Conservation (phyloP, 2,888 invertebrate species). For the Caenorhabditis macrosperma region DNA sequence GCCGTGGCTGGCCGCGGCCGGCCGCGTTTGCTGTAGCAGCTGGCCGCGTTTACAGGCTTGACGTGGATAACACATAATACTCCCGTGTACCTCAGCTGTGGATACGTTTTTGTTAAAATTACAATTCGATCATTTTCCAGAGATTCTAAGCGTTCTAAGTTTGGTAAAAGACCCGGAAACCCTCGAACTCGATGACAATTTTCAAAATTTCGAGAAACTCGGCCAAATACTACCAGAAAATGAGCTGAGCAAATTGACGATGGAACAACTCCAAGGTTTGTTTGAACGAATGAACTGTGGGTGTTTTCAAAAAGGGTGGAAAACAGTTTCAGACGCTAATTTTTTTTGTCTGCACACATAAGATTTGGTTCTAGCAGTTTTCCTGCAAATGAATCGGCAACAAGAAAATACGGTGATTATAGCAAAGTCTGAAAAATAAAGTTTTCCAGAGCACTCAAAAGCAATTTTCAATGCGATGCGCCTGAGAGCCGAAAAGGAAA, state of each 20-base stretch:
- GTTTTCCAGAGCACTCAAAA: conserved; percentile 38
- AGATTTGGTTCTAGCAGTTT: too few relatives aligned
- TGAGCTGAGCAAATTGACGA: not conserved
- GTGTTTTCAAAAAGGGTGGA: not conserved
- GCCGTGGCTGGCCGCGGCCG: too few relatives aligned
- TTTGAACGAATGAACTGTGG: not conserved
- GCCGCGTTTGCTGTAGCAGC: too few relatives aligned
- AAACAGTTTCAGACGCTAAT: not conserved
- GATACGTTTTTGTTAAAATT: not conserved
- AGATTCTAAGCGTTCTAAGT: conserved; percentile 12
- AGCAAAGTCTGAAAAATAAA: too few relatives aligned
- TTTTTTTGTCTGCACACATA: too few relatives aligned
- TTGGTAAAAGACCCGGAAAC: not conserved
- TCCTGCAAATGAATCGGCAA: too few relatives aligned
- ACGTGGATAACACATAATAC: too few relatives aligned
- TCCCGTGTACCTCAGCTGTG: too few relatives aligned
- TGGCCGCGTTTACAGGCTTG: too few relatives aligned
- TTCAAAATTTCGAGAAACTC: conserved; percentile 17
- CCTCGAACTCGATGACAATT: not conserved
- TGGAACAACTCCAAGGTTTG: conserved; percentile 18
- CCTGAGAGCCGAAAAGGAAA: not conserved
- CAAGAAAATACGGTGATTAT: too few relatives aligned
- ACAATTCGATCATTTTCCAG: not conserved
- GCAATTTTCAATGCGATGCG: conserved; percentile 28
- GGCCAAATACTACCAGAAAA: conserved; percentile 6